These are phyloP conservation scores for Trachythela sp. DNA, from an alignment of 64 coral and sea anemone species.

Conservation along the genomic window DNA sequence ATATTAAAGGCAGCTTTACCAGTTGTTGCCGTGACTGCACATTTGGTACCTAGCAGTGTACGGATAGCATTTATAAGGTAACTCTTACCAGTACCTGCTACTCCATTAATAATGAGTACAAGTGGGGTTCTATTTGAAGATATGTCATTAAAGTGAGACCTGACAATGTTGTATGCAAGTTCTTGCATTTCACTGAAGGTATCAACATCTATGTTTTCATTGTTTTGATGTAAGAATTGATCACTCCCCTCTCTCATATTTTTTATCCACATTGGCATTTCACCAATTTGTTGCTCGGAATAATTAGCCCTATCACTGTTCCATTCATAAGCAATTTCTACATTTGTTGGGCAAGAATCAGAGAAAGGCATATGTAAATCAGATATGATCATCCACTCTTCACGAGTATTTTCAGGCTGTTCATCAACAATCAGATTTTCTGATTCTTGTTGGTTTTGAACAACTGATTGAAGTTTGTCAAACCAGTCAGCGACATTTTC, in stretches of 20 bases:
- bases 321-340: slow-evolving; percentile 3
- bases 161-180: not conserved
- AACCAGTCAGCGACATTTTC: not conserved
- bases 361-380: not conserved
- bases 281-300: not conserved
- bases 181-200: not conserved
- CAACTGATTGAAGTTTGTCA: not conserved
- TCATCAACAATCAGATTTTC: not conserved
- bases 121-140: not conserved
- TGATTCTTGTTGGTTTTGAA: not conserved
- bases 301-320: not conserved
- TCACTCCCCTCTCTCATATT: not conserved
- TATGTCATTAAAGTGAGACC: too few relatives aligned
- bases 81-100: not conserved
- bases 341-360: not conserved
- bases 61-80: not conserved
- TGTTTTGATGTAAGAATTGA: not conserved
- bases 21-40: not conserved
- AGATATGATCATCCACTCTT: not conserved
- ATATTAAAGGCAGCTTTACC: not conserved
- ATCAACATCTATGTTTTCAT: not conserved
- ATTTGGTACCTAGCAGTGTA: not conserved
- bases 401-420: not conserved
- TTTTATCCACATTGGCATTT: not conserved
- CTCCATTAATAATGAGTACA: not conserved